Percentiles rank a stretch among this genome's conserved stretches.
Evolutionary conservation across 2,888 invertebrate species (phyloP).

Genomic region (Cosmorhoe ocellata): DNA sequence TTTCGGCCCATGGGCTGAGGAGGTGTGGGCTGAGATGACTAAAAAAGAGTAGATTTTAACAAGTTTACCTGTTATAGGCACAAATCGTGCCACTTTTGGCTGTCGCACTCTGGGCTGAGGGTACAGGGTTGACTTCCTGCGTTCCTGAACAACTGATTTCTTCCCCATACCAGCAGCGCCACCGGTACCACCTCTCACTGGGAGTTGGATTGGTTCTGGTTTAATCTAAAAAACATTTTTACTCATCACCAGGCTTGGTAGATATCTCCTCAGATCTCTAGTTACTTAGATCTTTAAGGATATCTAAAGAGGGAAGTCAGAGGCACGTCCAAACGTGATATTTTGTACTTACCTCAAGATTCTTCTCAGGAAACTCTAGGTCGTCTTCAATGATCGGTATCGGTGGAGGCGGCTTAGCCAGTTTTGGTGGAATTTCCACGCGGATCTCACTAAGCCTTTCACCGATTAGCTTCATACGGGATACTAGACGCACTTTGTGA

Average conservation of each 20-base stretch:
- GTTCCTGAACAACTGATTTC: conserved; percentile 42
- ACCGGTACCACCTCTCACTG: conserved; percentile 35
- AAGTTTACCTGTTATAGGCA: conserved; percentile 58
- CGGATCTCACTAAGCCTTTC: conserved; percentile 80
- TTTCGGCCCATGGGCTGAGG: no score
- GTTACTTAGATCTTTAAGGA: no score
- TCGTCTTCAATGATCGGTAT: conserved; percentile 75
- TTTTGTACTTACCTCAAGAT: conserved; percentile 73
- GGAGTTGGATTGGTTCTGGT: conserved; percentile 43
- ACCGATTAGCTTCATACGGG: conserved; percentile 60
- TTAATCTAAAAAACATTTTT: conserved; percentile 49
- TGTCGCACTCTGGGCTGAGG: conserved; percentile 52
- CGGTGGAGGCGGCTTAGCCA: conserved; percentile 66
- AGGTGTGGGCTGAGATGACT: no score
- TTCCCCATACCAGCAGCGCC: conserved; percentile 35
- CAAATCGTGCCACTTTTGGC: conserved; percentile 54
- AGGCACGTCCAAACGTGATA: no score
- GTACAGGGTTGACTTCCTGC: conserved; percentile 44
- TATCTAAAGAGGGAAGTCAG: no score
- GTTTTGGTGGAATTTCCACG: conserved; percentile 78
- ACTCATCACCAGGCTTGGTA: no score
- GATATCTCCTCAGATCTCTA: no score
- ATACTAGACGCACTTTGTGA: conserved; percentile 60
- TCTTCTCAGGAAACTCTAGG: conserved; percentile 82
- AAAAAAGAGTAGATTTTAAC: no score